Evolutionary conservation across 2,888 invertebrate genomes (phyloP).

Genomic region (Spilarctia lutea): DNA sequence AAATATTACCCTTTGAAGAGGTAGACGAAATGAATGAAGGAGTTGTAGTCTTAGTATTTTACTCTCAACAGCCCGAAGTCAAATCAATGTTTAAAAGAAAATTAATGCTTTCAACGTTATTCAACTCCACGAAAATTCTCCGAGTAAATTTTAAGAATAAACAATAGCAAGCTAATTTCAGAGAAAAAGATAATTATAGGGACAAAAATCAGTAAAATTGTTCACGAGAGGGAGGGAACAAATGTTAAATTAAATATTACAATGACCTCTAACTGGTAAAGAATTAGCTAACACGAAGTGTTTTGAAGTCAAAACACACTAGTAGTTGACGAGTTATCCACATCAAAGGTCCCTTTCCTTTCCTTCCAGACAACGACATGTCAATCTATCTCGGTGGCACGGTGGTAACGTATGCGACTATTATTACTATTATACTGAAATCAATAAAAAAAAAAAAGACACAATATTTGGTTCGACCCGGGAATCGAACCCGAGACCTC

Average conservation of each 20-base stretch:
- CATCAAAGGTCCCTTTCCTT: background rate
- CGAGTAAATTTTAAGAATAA: background rate
- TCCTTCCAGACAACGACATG: background rate
- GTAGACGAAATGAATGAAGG: background rate
- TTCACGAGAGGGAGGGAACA: background rate
- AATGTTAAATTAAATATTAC: background rate
- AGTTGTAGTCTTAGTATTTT: background rate
- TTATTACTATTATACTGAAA: too few relatives aligned
- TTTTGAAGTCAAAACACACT: background rate
- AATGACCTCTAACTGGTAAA: background rate
- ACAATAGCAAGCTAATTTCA: background rate
- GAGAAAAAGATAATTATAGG: background rate
- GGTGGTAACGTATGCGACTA: too few relatives aligned
- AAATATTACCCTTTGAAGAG: background rate
- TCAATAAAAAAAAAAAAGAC: too few relatives aligned
- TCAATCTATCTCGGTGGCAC: too few relatives aligned
- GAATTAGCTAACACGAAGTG: background rate
- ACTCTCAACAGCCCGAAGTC: background rate
- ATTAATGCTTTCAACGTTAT: background rate
- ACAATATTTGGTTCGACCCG: too few relatives aligned
- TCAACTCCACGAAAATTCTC: background rate
- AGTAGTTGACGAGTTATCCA: background rate
- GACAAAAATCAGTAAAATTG: background rate
- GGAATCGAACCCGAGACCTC: too few relatives aligned
- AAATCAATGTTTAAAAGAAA: background rate